These are phyloP conservation scores for Ctenosaura bakeri DNA, from an alignment of 2,797 vertebrate species.

Conservation along the genomic window DNA sequence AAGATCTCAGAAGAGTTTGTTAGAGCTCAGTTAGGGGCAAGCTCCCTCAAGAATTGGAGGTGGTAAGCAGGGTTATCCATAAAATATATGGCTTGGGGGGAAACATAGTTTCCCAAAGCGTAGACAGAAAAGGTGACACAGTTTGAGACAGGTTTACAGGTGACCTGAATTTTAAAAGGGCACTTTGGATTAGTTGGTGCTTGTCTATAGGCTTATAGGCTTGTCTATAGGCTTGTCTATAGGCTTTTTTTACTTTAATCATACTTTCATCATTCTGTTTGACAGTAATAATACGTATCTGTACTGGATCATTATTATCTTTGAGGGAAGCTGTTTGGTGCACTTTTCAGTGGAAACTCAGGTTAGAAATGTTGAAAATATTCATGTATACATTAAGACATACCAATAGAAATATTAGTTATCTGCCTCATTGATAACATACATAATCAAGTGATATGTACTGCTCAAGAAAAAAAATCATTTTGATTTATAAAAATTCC, in stretches of 20 bases:
- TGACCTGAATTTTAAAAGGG: slow-evolving; percentile 1
- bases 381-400: neutral
- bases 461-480: neutral
- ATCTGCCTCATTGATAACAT: neutral
- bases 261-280: neutral
- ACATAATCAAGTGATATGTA: neutral
- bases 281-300: neutral
- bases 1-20: slow-evolving; percentile 12
- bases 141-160: neutral
- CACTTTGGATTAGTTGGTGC: slow-evolving; percentile 32
- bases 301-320: neutral
- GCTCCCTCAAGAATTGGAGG: neutral
- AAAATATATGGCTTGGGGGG: neutral
- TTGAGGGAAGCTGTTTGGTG: neutral
- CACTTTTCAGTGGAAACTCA: neutral
- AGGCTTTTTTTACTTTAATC: neutral
- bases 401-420: neutral
- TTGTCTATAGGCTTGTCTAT: neutral
- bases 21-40: slow-evolving; percentile 14
- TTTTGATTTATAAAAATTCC: neutral
- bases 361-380: neutral
- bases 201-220: neutral
- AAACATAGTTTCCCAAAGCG: neutral
- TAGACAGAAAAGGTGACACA: too few species aligned
- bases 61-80: neutral